Base-by-base conservation (phyloP, 2,797 vertebrate species). In the Nannoperca australis region DNA sequence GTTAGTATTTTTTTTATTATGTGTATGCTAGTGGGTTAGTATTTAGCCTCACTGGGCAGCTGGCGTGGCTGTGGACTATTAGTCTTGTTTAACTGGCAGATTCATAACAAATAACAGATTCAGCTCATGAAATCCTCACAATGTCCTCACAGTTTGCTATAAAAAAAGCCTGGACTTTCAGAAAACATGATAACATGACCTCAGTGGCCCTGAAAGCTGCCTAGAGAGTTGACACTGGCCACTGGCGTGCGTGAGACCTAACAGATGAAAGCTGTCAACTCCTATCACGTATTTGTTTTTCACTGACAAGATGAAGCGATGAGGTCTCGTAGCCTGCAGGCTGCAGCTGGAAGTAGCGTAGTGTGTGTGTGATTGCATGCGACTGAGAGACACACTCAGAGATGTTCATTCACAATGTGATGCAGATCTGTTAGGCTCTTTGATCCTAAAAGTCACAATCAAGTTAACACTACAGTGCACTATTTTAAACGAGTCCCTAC, bases 251-350 rank as follows among this genome's bases (percentile, higher is more conserved):
- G 60, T 73, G 81, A 87, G 18, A 40, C 45, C 22, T 1, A 24
- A 51, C 81, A 61, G 81, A 66, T 22, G 50, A 51, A 70, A 40
- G 70, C 72, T 73, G 81, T 81, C 76, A 62, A 6, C 70, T 60
- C 24, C 40, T 50, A 4, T 72, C 68, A 50, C 51, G 49, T 51
- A 11, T 63, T 50, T 66, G 30, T 66, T 69, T 45, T 24, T 58
- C 27, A 22, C 10, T 64, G 58, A 79, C 70, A 7, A 34, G 69
- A 60, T 27, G n/a, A 81, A 45, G 22, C 1, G n/a, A 42, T 30
- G n/a, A 40, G 22, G 71, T 66, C 66, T 70, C 30, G 58, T 1
- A 45, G 70, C 75, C 67, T 68, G 59, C 55, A 63, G 74, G 32
- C 53, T 34, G 78, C 24, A 82, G 80, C 63, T 73, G 30, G 7